Base-by-base conservation (phyloP, 2,113 vertebrate genomes). In the Corvus hawaiiensis region DNA sequence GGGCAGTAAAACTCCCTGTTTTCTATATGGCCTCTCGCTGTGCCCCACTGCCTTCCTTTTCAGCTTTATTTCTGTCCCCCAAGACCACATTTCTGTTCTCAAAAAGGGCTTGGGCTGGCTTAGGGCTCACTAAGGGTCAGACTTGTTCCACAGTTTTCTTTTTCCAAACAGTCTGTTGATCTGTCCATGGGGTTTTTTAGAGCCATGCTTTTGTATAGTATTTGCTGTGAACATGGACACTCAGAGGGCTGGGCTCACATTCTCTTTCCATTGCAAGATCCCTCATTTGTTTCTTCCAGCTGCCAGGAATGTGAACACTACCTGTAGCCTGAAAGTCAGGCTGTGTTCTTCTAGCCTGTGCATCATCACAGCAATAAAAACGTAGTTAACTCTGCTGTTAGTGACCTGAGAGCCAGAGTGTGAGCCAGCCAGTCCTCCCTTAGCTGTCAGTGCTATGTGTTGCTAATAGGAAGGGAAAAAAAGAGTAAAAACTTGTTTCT, bases 401-500 rank as follows among this genome's bases (percentile, higher is more conserved):
- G 33, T 75, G 90, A 78, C n/a, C 67, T 72, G 82, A 94, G 68
- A 92, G 90, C 22, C 76, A 92, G 39, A 59, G 37, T 13, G 33
- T 54, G 69, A 77, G 67, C 77, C 62, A 87, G 41, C 32, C 52
- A 81, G 55, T 52, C 56, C 76, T 94, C 66, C 33, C 69, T 83
- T 67, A 84, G 92, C 58, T 78, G 32, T 75, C 44, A 71, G 56
- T 68, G 55, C 33, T 77, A 16, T 58, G 72, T 44, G 35, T 51
- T 77, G 64, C 64, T 93, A 94, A 75, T 33, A 82, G 73, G 56
- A 84, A 80, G 27, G 59, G 61, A 3, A 58, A 90, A 88, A 86
- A 75, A 64, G 48, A 92, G 72, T 48, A 84, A 94, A 96, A 88
- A 61, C 32, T 88, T 78, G 28, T 68, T 96, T 95, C 79, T 96